Evolutionary conservation across 1,140 invertebrate genomes (phyloP).

Genomic region (Orussus abietinus): DNA sequence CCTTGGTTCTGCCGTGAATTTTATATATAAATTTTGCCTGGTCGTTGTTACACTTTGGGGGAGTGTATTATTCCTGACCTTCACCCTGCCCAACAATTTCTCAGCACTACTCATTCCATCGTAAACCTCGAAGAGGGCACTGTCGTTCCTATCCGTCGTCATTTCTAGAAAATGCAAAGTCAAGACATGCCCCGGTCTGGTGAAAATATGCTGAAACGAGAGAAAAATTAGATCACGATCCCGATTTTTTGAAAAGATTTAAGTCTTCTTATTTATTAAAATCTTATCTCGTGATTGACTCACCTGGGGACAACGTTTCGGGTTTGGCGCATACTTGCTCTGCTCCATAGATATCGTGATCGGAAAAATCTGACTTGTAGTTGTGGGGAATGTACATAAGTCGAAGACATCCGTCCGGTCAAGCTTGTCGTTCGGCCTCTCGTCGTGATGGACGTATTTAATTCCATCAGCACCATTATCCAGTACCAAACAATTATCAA

Average conservation of each 20-base stretch:
- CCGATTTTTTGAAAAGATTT: too few species aligned
- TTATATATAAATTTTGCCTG: conserved; percentile 71
- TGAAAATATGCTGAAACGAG: conserved; percentile 63
- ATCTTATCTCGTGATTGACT: conserved; percentile 11
- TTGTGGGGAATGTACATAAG: conserved; percentile 78
- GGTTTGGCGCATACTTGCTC: conserved; percentile 62
- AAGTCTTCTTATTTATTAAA: conserved; percentile 6
- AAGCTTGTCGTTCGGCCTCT: conserved; percentile 64
- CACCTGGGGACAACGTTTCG: conserved; percentile 69
- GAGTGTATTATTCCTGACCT: conserved; percentile 72
- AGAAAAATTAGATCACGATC: too few species aligned
- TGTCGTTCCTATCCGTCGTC: conserved; percentile 68
- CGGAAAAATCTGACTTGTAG: conserved; percentile 78
- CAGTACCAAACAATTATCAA: conserved; percentile 69
- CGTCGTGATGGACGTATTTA: conserved; percentile 77
- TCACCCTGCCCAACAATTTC: conserved; percentile 65
- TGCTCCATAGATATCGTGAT: conserved; percentile 74
- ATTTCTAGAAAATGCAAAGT: conserved; percentile 81
- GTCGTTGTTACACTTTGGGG: conserved; percentile 81
- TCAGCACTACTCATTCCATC: conserved; percentile 71
- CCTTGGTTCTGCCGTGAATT: conserved; percentile 66
- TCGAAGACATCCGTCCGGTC: conserved; percentile 73
- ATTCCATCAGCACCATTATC: conserved; percentile 85
- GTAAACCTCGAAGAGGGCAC: conserved; percentile 69
- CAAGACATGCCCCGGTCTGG: conserved; percentile 70